Percentiles rank a stretch among this genome's conserved stretches.
Conservation (phyloP, 2,888 invertebrate species). For the Drosophila barbarae region DNA sequence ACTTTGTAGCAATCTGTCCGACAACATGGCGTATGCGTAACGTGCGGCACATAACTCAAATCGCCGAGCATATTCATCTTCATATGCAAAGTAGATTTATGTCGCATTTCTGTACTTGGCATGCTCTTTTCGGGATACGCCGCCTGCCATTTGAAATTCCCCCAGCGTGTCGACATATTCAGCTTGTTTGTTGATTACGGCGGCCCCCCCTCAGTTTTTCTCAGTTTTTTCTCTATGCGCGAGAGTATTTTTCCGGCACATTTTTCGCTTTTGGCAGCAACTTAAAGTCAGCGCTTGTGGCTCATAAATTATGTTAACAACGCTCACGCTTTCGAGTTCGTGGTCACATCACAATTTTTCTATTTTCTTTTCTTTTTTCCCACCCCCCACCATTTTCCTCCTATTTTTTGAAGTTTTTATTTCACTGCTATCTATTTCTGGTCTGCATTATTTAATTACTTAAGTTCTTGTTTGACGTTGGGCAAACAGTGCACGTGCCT, state of each 20-base stretch:
- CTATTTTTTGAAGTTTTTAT: slow-evolving; percentile 7
- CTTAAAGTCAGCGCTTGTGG: slow-evolving; percentile 20
- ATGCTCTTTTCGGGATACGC: slow-evolving; percentile 10
- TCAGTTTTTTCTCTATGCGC: neutral
- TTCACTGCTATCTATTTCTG: slow-evolving; percentile 13
- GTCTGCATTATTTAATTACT: slow-evolving; percentile 38
- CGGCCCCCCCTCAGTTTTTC: neutral
- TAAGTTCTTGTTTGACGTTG: slow-evolving; percentile 22
- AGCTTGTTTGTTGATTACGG: slow-evolving; percentile 38
- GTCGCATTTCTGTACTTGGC: slow-evolving; percentile 24
- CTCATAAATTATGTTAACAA: slow-evolving; percentile 28
- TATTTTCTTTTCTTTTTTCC: neutral
- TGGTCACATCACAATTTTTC: slow-evolving; percentile 17
- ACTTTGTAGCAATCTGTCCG: slow-evolving; percentile 38
- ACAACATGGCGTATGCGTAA: slow-evolving; percentile 51
- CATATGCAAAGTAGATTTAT: slow-evolving; percentile 60
- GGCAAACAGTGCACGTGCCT: slow-evolving; percentile 25
- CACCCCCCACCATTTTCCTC: neutral
- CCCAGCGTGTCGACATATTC: slow-evolving; percentile 35
- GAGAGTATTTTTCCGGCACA: slow-evolving; percentile 11
- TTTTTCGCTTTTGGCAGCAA: slow-evolving; percentile 8
- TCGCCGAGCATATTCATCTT: slow-evolving; percentile 52
- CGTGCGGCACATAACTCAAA: slow-evolving; percentile 45
- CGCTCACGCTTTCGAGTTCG: slow-evolving; percentile 3
- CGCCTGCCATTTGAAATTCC: slow-evolving; percentile 34